Conservation (phyloP, 2,113 vertebrate genomes). For the Poecile atricapillus region DNA sequence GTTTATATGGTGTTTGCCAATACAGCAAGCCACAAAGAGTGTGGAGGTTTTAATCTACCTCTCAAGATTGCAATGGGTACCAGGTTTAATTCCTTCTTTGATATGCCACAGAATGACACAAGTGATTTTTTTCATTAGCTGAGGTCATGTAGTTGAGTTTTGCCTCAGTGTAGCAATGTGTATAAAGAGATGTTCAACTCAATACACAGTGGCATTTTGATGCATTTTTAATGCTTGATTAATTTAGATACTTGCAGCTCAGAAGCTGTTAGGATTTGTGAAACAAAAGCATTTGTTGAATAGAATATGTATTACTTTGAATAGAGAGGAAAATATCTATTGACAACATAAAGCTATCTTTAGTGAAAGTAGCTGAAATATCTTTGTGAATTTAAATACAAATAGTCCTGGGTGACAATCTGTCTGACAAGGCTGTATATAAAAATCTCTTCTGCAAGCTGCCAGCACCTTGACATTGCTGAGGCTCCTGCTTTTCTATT, state of each 20-base stretch:
- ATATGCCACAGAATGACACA: rapidly evolving
- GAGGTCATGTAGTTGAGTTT: neutral
- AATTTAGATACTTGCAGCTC: neutral
- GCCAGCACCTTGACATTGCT: neutral
- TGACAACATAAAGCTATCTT: neutral
- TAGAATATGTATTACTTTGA: neutral
- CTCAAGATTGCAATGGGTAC: neutral
- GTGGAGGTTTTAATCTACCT: neutral
- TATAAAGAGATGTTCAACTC: neutral
- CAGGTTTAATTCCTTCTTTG: neutral
- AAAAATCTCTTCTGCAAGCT: neutral
- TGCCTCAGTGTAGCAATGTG: neutral
- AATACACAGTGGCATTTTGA: neutral
- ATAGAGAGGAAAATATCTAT: rapidly evolving
- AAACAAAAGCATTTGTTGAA: neutral
- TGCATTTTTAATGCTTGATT: neutral
- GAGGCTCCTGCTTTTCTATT: neutral
- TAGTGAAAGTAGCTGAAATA: neutral
- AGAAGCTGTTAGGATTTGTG: neutral
- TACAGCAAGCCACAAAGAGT: neutral
- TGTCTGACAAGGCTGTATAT: neutral
- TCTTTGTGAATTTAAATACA: neutral
- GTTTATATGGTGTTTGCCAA: neutral
- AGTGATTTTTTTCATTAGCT: neutral
- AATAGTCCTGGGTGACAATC: neutral